Evolutionary conservation across 2,888 invertebrate genomes (phyloP).

Genomic region (Polylopha cassiicola): DNA sequence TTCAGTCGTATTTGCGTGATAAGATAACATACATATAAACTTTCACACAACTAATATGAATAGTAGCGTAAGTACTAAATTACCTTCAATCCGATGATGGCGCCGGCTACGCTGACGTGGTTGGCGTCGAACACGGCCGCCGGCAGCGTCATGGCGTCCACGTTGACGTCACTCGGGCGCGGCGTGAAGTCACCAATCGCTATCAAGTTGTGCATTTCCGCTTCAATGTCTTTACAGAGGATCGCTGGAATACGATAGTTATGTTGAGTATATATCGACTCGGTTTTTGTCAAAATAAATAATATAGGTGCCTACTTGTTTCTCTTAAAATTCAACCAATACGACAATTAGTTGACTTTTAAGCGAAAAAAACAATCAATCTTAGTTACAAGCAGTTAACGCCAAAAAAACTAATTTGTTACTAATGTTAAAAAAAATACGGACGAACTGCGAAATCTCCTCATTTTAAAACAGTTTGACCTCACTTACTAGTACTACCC

Average conservation of each 20-base stretch:
- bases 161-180: constrained; percentile 9
- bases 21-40: too few species aligned
- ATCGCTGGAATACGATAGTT: constrained; percentile 46
- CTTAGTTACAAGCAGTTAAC: neutral
- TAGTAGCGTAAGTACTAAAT: neutral
- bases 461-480: too few species aligned
- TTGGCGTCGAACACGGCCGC: constrained; percentile 30
- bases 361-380: too few species aligned
- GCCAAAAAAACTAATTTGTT: neutral
- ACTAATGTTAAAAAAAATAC: neutral
- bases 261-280: too few species aligned
- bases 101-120: constrained; percentile 44
- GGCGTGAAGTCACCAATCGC: constrained; percentile 34
- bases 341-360: too few species aligned
- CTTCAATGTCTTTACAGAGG: constrained; percentile 57
- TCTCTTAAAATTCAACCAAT: too few species aligned
- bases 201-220: constrained; percentile 40
- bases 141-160: constrained; percentile 32
- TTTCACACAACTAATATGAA: neutral
- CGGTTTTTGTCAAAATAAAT: too few species aligned
- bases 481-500: constrained; percentile 30
- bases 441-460: too few species aligned
- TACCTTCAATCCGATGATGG: constrained; percentile 55
- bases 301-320: too few species aligned
- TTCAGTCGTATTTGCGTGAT: too few species aligned